Percentiles rank a stretch among this genome's conserved stretches.
These are phyloP conservation scores for Pagetopsis macropterus DNA, from an alignment of 2,797 vertebrate species.

Conservation along the genomic window DNA sequence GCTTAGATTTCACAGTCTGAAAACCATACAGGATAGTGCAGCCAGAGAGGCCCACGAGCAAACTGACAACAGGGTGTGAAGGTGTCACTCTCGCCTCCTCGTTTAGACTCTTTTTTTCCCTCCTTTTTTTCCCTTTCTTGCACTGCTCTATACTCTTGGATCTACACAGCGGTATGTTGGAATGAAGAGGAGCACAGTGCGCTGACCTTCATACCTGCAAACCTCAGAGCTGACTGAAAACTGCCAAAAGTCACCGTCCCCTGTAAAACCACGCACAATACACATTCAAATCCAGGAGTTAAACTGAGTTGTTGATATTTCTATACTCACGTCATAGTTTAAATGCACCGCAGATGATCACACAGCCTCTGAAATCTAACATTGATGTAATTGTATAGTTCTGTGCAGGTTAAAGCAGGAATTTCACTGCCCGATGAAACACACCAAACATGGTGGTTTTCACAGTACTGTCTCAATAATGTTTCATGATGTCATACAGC, in stretches of 20 bases:
- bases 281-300: constrained; percentile 55
- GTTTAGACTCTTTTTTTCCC: constrained; percentile 25
- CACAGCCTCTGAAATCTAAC: constrained; percentile 36
- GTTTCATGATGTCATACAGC: constrained; percentile 22
- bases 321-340: constrained; percentile 54
- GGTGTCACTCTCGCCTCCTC: constrained; percentile 71
- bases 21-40: constrained; percentile 54
- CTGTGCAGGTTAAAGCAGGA: constrained; percentile 17
- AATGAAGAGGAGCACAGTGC: constrained; percentile 51
- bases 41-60: constrained; percentile 61
- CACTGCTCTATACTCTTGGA: constrained; percentile 48
- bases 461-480: not conserved
- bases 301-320: constrained; percentile 63
- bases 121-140: constrained; percentile 28
- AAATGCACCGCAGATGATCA: constrained; percentile 52
- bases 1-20: constrained; percentile 74
- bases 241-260: constrained; percentile 70
- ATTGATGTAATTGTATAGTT: constrained; percentile 11
- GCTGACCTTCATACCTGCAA: constrained; percentile 33
- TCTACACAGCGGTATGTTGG: constrained; percentile 53
- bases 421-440: constrained; percentile 19
- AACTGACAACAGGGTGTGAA: constrained; percentile 80
- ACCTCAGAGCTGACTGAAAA: constrained; percentile 69
- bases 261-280: constrained; percentile 67
- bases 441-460: constrained; percentile 25